Percentiles rank a stretch among this genome's conserved stretches.
Conservation (phyloP, 2,797 vertebrate genomes). For the Melanogrammus aeglefinus region DNA sequence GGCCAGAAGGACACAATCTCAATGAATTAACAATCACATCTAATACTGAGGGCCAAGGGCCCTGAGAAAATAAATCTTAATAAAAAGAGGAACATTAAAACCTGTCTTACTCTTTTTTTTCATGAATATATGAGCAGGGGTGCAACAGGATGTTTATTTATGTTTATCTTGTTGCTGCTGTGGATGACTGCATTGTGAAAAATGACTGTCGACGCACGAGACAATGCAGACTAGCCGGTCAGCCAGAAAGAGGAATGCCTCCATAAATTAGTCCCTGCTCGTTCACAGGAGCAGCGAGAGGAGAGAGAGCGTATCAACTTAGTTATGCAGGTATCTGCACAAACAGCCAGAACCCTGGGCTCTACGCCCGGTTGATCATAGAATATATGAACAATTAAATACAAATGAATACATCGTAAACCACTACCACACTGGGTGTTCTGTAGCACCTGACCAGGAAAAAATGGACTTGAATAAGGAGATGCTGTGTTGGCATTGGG, state of each 20-base stretch:
- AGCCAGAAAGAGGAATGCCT: constrained; percentile 47
- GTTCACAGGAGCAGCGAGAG: constrained; percentile 40
- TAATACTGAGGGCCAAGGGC: not conserved
- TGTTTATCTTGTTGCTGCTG: constrained; percentile 25
- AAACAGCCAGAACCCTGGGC: constrained; percentile 40
- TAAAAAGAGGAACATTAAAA: not conserved
- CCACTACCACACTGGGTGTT: not conserved
- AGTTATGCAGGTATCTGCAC: constrained; percentile 58
- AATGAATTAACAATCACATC: not conserved
- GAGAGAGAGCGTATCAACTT: constrained; percentile 27
- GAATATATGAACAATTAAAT: constrained; percentile 62
- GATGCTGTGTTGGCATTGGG: constrained; percentile 16
- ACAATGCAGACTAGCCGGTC: constrained; percentile 36
- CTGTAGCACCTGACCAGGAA: not conserved
- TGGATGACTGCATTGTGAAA: constrained; percentile 26
- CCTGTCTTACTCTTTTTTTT: not conserved
- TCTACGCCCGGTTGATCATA: constrained; percentile 56
- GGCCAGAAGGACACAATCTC: not conserved
- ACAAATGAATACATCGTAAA: constrained; percentile 31
- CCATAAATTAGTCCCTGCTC: constrained; percentile 59
- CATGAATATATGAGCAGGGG: constrained; percentile 12
- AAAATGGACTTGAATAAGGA: not conserved
- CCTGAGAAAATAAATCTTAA: not conserved
- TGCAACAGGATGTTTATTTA: not conserved
- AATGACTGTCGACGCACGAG: constrained; percentile 34